These are phyloP conservation scores for Otolemur garnettii DNA, from an alignment of 2,113 vertebrate genomes.

Conservation along the genomic window DNA sequence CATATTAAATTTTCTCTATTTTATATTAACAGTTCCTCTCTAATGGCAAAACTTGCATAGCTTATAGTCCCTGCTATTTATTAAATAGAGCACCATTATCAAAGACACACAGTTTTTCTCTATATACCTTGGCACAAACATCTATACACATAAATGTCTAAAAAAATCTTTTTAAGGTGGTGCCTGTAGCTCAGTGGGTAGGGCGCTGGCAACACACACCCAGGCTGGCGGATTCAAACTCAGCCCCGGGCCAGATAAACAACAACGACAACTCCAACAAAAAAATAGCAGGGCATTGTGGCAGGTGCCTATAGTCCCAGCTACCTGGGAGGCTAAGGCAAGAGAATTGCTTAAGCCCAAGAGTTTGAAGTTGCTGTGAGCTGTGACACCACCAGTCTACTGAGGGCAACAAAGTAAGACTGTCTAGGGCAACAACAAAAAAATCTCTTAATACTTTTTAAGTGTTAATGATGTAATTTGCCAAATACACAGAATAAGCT, in stretches of 20 bases:
- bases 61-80: neutral
- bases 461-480: conserved; percentile 49
- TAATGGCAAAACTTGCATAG: fast-evolving
- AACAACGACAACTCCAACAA: too few relatives aligned
- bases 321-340: too few relatives aligned
- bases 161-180: neutral
- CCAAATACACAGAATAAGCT: conserved; percentile 44
- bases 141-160: conserved; percentile 52
- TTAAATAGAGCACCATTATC: conserved; percentile 31
- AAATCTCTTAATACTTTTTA: conserved; percentile 29
- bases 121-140: conserved; percentile 57
- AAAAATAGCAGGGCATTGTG: too few relatives aligned
- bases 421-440: neutral
- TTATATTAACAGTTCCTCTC: conserved; percentile 68
- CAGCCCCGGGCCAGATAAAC: too few relatives aligned
- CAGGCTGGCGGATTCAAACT: too few relatives aligned
- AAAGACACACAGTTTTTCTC: neutral
- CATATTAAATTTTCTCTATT: neutral
- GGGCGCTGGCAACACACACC: too few relatives aligned
- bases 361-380: too few relatives aligned
- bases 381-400: too few relatives aligned
- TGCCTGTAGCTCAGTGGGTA: too few relatives aligned
- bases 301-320: too few relatives aligned
- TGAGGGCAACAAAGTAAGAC: too few relatives aligned
- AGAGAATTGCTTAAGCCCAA: too few relatives aligned